phyloP scores from a whole-genome alignment of 92 coral and sea anemone genomes.

The Blastomussa wellsi region DNA sequence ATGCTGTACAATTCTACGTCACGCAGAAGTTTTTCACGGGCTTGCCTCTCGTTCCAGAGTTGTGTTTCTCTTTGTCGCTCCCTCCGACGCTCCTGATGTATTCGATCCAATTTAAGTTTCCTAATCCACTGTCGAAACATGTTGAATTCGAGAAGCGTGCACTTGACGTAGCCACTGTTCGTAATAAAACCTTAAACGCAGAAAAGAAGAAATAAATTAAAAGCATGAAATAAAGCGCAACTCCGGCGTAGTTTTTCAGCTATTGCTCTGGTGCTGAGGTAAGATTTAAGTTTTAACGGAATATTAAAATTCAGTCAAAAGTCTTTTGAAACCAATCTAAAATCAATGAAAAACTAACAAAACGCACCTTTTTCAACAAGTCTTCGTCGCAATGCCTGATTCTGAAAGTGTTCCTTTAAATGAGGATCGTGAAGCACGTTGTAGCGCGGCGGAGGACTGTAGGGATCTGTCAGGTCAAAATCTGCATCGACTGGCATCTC shows the following conservation, averaged over 20 bases:
- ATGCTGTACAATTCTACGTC: conserved; percentile 68
- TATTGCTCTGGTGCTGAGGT: too few species aligned
- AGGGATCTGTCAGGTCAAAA: conserved; percentile 84
- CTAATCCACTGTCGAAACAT: conserved; percentile 93
- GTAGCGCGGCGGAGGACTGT: conserved; percentile 62
- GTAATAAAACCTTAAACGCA: conserved; percentile 76
- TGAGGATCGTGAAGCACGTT: conserved; percentile 92
- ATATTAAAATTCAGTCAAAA: too few species aligned
- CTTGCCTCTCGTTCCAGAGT: conserved; percentile 52
- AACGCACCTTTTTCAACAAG: conserved; percentile 73
- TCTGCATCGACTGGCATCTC: conserved; percentile 76
- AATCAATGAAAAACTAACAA: not conserved
- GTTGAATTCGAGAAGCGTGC: conserved; percentile 91
- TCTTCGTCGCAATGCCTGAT: conserved; percentile 69
- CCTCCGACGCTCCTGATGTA: conserved; percentile 58
- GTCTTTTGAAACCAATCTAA: too few species aligned
- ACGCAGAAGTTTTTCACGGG: conserved; percentile 52
- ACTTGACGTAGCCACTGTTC: conserved; percentile 84
- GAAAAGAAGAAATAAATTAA: not conserved
- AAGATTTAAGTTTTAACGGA: too few species aligned
- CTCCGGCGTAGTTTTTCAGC: too few species aligned
- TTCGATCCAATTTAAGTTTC: conserved; percentile 79
- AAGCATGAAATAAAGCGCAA: too few species aligned
- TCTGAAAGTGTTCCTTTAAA: conserved; percentile 81
- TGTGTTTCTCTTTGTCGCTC: conserved; percentile 54